phyloP scores from a whole-genome alignment of 2,113 vertebrate species.

The Cyphomyrus discorhynchus region DNA sequence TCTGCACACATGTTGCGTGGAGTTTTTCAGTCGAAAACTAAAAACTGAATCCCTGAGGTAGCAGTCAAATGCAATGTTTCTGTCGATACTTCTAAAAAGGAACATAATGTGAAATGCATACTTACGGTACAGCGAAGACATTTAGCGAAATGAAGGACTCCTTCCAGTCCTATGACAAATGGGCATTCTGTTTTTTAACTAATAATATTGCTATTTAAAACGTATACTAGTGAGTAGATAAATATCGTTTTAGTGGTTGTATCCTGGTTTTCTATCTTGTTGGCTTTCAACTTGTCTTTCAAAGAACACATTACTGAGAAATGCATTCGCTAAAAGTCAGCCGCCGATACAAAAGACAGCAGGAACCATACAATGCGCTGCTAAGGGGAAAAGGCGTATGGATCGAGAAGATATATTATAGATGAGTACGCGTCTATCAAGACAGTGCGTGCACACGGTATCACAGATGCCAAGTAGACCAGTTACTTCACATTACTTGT shows the following conservation, averaged over 20 bases:
- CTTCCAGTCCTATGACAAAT: background rate
- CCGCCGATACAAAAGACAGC: background rate
- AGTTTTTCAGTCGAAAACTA: background rate
- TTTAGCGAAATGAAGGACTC: background rate
- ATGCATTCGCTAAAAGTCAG: background rate
- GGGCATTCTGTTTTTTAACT: slow-evolving; percentile 40
- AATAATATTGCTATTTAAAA: slow-evolving; percentile 30
- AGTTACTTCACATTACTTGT: background rate
- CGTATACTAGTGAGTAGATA: slow-evolving; percentile 37
- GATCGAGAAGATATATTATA: background rate
- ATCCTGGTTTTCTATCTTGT: background rate
- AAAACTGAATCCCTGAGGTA: background rate
- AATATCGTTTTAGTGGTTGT: background rate
- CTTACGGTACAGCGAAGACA: slow-evolving; percentile 39
- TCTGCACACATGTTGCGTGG: background rate
- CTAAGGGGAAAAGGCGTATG: background rate
- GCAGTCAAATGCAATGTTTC: background rate
- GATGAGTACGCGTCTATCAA: background rate
- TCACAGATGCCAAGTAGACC: background rate
- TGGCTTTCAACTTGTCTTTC: background rate
- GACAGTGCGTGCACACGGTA: background rate
- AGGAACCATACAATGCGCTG: background rate
- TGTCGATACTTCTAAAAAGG: slow-evolving; percentile 20
- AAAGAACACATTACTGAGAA: background rate
- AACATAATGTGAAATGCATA: slow-evolving; percentile 41